Conservation (phyloP, 2,113 vertebrate species). For the Callionymus lyra region DNA sequence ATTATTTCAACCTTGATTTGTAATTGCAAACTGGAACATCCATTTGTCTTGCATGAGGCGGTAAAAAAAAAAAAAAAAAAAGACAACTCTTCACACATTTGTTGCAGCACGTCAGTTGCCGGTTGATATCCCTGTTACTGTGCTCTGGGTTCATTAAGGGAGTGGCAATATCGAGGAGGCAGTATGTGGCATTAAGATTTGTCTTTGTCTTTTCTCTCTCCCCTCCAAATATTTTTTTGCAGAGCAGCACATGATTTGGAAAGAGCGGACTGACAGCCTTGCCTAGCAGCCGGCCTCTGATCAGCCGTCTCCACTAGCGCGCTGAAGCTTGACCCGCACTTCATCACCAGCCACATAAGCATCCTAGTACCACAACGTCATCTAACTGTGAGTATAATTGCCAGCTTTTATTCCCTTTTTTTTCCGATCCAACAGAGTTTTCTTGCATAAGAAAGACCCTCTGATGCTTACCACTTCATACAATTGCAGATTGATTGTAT, state of each 20-base stretch:
- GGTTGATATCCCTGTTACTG: slow-evolving; percentile 39
- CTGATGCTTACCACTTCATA: neutral
- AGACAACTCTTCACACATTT: slow-evolving; percentile 58
- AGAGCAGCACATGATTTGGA: slow-evolving; percentile 76
- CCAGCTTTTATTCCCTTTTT: neutral
- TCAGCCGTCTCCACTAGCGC: slow-evolving; percentile 81
- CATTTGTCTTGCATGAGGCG: slow-evolving; percentile 26
- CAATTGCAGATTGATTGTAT: slow-evolving; percentile 1
- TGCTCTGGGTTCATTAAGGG: slow-evolving; percentile 55
- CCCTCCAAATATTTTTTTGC: slow-evolving; percentile 39
- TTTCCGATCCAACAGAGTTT: too few species aligned
- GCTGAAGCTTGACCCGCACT: slow-evolving; percentile 82
- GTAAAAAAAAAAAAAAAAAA: too few species aligned
- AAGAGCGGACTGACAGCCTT: slow-evolving; percentile 91
- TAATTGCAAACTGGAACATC: slow-evolving; percentile 34
- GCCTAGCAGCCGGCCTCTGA: slow-evolving; percentile 81
- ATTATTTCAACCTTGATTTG: slow-evolving; percentile 42
- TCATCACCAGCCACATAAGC: slow-evolving; percentile 81
- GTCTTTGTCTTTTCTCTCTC: slow-evolving; percentile 46
- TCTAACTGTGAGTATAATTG: slow-evolving; percentile 82
- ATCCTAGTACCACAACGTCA: slow-evolving; percentile 83
- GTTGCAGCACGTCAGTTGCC: slow-evolving; percentile 43
- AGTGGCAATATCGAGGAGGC: slow-evolving; percentile 55
- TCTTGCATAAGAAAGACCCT: too few species aligned
- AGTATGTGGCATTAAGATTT: slow-evolving; percentile 58